Evolutionary conservation across 1,140 invertebrate genomes (phyloP), one percentile per base, ranked within the genome.

Genomic region (Telenomus remus): DNA sequence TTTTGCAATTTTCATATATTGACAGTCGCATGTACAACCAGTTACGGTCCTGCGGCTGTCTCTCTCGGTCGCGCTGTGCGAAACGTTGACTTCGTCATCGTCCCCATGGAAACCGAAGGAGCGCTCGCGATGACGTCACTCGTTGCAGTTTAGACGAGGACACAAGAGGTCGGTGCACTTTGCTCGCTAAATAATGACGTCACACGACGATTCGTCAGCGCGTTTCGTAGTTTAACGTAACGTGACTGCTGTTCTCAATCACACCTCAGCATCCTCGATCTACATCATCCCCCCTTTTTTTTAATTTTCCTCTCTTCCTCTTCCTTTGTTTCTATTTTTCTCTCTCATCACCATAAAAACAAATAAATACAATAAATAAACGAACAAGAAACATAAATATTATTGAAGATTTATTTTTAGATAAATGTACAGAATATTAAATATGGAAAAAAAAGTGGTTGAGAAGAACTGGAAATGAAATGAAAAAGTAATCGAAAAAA

Each of bases 41-140:
- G 19, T 51, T 48, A 47, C 51, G 44, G 48, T 59, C 56, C 70
- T 60, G 56, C 15, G 60, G 56, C 49, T 53, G 49, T 12, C 33
- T 64, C 42, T 70, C 61, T 74, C n/a, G n/a, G n/a, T n/a, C 64
- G 72, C 50, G 10, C 66, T 72, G 42, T 54, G 47, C 61, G 55
- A 56, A 66, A 53, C 66, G 64, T 68, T 63, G 69, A 79, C 72
- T 74, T 79, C 82, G 81, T 83, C 80, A 83, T 77, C 70, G 81
- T 83, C 77, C 75, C 81, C 80, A 82, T 83, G 81, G 82, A 80
- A 81, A 83, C 82, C 61, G 50, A 49, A 64, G 42, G 55, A 64
- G 61, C 66, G 53, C 33, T 57, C 65, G 64, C 53, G 46, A 57
- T 81, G 82, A 83, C 82, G 82, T 83, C 82, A 83, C 79, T 49